These are phyloP conservation scores for Myiothlypis chrysogaster DNA, from an alignment of 2,797 vertebrate species.

Conservation along the genomic window DNA sequence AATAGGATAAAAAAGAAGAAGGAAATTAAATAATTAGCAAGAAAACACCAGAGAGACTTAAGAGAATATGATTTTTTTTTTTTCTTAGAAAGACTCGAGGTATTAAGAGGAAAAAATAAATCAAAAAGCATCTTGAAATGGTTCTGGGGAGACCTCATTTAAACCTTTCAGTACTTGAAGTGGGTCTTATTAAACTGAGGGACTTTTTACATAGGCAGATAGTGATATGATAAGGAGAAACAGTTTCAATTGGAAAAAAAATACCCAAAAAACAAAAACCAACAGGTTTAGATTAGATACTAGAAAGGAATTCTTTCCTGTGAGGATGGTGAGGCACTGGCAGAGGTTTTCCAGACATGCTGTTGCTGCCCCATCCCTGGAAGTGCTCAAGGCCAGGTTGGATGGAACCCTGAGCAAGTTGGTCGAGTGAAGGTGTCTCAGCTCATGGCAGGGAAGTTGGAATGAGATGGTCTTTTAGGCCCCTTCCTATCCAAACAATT, in stretches of 20 bases:
- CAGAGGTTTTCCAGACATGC: not conserved
- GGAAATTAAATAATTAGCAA: constrained; percentile 13
- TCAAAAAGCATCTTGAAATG: rapidly evolving
- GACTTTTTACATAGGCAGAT: not conserved
- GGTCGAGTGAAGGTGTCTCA: not conserved
- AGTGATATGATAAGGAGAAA: not conserved
- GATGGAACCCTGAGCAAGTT: not conserved
- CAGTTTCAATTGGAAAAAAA: not conserved
- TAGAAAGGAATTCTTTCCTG: not conserved
- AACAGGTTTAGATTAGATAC: not conserved
- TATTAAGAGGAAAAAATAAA: not conserved
- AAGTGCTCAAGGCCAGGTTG: not conserved
- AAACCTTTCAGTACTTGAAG: not conserved
- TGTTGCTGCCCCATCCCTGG: not conserved
- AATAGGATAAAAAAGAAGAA: not conserved
- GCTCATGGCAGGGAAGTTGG: rapidly evolving
- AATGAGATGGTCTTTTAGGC: rapidly evolving
- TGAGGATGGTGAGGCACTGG: rapidly evolving
- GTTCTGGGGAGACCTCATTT: not conserved
- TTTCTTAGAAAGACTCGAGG: not conserved
- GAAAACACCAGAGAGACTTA: not conserved
- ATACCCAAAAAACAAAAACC: not conserved
- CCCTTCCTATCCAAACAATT: not conserved
- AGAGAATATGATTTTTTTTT: not conserved
- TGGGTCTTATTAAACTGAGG: not conserved